phyloP scores from a whole-genome alignment of 2,113 vertebrate species.

The Hypocryptadius cinnamomeus region DNA sequence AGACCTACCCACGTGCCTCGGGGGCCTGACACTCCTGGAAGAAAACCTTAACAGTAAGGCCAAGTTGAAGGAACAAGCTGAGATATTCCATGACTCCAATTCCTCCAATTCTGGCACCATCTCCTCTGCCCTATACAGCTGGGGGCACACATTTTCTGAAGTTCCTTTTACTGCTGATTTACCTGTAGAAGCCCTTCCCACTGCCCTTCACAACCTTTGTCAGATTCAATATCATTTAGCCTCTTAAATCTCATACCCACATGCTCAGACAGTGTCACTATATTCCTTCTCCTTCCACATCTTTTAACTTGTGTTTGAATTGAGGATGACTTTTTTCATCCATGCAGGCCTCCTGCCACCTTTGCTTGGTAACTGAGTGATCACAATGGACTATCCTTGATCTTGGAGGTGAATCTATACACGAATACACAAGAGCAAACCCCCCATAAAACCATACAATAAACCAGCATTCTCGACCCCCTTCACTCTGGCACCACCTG shows the following conservation, averaged over 20 bases:
- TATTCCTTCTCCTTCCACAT: background rate
- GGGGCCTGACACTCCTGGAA: background rate
- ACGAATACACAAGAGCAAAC: background rate
- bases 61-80: background rate
- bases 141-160: rapidly evolving
- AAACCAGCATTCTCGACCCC: background rate
- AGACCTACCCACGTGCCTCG: rapidly evolving
- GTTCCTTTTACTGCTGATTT: background rate
- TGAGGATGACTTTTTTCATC: background rate
- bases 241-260: background rate
- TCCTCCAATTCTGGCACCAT: background rate
- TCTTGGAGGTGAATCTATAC: background rate
- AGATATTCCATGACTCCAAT: background rate
- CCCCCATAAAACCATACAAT: background rate
- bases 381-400: background rate
- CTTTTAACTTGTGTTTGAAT: background rate
- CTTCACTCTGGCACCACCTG: background rate
- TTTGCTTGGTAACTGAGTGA: background rate
- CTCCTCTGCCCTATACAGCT: background rate
- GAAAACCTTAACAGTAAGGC: background rate
- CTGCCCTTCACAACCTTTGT: background rate
- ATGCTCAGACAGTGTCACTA: background rate
- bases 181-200: background rate
- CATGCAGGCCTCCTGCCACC: background rate
- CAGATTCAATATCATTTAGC: background rate